These are phyloP conservation scores for Lithobates sylvaticus DNA, from an alignment of 2,797 vertebrate genomes.

Conservation along the genomic window DNA sequence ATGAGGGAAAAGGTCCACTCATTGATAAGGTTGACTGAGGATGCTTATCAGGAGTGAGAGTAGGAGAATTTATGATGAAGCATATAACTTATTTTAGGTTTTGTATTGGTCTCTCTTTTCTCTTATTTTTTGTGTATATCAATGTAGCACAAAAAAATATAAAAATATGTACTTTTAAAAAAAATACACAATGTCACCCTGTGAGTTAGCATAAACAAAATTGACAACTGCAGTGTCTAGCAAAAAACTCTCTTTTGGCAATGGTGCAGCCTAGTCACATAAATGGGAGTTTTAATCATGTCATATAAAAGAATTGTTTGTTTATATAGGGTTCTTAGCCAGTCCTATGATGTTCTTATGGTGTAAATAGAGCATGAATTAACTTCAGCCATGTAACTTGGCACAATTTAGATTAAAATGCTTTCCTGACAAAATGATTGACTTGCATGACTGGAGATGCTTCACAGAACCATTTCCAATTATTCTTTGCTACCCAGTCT, in stretches of 20 bases:
- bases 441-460: conserved; percentile 40
- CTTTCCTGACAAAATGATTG: conserved; percentile 35
- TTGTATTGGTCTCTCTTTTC: too few species aligned
- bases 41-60: too few species aligned
- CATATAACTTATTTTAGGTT: too few species aligned
- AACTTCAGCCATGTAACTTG: conserved; percentile 26
- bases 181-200: too few species aligned
- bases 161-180: too few species aligned
- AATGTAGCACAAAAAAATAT: too few species aligned
- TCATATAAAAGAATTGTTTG: not conserved
- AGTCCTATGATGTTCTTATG: conserved; percentile 16
- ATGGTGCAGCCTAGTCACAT: not conserved
- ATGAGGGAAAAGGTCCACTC: too few species aligned
- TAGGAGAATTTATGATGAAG: too few species aligned
- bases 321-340: conserved; percentile 6
- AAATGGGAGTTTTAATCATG: not conserved
- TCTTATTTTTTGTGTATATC: too few species aligned
- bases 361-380: conserved; percentile 36
- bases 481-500: conserved; percentile 57
- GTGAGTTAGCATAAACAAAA: too few species aligned
- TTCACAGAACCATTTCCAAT: conserved; percentile 4
- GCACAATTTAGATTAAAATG: conserved; percentile 37
- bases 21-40: too few species aligned
- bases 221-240: too few species aligned
- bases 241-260: not conserved